phyloP scores from a whole-genome alignment of 1,140 invertebrate species.

The Eufriesea mexicana region DNA sequence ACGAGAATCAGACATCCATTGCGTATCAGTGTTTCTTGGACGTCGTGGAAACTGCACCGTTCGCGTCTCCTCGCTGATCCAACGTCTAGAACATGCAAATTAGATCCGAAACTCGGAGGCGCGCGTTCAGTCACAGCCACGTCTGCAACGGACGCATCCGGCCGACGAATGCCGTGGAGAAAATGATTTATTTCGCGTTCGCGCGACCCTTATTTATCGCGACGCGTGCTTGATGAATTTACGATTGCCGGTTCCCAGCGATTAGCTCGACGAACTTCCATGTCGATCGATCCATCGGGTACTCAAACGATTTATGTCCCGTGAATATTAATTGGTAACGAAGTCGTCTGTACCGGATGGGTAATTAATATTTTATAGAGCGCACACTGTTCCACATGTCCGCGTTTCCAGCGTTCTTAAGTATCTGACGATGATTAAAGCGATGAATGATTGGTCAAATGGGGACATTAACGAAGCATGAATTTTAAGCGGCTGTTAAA shows the following conservation, averaged over 20 bases:
- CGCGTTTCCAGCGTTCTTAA: background rate
- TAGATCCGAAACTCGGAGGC: constrained; percentile 37
- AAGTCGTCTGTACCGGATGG: too few relatives aligned
- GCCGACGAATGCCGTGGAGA: background rate
- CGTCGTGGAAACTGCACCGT: constrained; percentile 4
- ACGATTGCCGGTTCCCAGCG: background rate
- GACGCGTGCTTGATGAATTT: constrained; percentile 22
- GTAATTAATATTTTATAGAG: background rate
- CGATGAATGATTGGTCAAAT: too few relatives aligned
- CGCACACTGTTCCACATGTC: background rate
- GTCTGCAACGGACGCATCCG: constrained; percentile 19
- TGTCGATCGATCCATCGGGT: background rate
- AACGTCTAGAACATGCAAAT: constrained; percentile 42
- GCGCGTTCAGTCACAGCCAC: background rate
- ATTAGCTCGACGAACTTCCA: constrained; percentile 8
- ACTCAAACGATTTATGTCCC: background rate
- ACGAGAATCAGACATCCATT: background rate
- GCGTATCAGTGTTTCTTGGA: background rate
- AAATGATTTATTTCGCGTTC: constrained; percentile 35
- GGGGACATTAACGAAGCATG: too few relatives aligned
- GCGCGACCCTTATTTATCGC: constrained; percentile 26
- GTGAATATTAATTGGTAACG: constrained; percentile 1
- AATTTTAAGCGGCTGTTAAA: too few relatives aligned
- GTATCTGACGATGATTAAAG: background rate
- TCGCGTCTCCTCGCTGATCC: background rate